Percentiles rank a stretch among this genome's conserved stretches.
Evolutionary conservation across 2,797 vertebrate species (phyloP).

Genomic region (Aselliscus stoliczkanus): DNA sequence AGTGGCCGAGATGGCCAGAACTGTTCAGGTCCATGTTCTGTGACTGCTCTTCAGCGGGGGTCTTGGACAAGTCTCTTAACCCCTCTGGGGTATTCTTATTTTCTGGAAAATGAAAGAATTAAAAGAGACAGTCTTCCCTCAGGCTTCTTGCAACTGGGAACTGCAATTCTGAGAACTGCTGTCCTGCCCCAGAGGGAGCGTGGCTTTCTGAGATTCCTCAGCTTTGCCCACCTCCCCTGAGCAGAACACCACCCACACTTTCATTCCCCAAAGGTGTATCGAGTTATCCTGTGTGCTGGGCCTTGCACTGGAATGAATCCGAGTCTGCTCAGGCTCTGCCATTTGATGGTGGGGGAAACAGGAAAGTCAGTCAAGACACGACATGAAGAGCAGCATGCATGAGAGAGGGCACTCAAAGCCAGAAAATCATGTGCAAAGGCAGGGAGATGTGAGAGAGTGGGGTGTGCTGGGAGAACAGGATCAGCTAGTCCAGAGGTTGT

Average conservation of each 20-base stretch:
- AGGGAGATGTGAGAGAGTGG: background rate
- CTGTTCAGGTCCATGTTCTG: background rate
- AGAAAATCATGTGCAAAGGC: background rate
- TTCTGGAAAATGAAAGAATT: background rate
- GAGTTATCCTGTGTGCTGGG: background rate
- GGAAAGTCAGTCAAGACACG: background rate
- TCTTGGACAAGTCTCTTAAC: background rate
- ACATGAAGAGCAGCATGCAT: rapidly evolving
- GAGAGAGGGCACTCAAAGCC: background rate
- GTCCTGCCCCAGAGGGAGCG: background rate
- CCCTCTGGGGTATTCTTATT: background rate
- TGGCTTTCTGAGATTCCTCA: background rate
- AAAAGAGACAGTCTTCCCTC: background rate
- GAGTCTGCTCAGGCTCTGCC: background rate
- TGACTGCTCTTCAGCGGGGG: background rate
- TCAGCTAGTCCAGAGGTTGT: background rate
- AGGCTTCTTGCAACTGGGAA: background rate
- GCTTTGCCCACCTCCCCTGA: background rate
- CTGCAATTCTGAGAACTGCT: background rate
- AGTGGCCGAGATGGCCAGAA: background rate
- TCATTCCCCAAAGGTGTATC: background rate
- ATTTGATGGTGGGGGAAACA: background rate
- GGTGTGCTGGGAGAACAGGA: background rate
- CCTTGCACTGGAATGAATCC: background rate
- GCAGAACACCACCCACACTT: background rate